A percentile compares a stretch with the other conserved stretches of the same genome.
Evolutionary conservation across 2,888 invertebrate genomes (phyloP).

Genomic region (Dione vanillae): DNA sequence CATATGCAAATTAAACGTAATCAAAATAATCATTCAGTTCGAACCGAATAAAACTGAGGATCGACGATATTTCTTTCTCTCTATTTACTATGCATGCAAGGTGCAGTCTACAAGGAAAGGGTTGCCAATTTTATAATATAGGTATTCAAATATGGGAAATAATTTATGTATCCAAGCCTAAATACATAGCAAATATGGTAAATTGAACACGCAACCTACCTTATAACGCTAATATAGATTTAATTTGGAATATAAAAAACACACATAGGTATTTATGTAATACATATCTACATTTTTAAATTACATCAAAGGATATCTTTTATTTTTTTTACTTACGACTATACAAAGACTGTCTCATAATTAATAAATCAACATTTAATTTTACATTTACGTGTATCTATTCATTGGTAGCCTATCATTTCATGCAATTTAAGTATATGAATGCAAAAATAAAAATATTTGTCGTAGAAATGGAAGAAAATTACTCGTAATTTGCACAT

Average conservation of each 20-base stretch:
- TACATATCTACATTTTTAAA: too few relatives aligned
- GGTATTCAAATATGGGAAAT: slow-evolving; percentile 70
- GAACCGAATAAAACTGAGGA: slow-evolving; percentile 61
- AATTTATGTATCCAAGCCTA: slow-evolving; percentile 2
- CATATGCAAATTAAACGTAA: slow-evolving; percentile 84
- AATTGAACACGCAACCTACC: slow-evolving; percentile 70
- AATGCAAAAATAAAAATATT: slow-evolving; percentile 16
- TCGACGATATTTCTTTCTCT: slow-evolving; percentile 61
- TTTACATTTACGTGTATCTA: neutral
- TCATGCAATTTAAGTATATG: slow-evolving; percentile 4
- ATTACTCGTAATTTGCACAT: neutral
- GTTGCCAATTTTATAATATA: slow-evolving; percentile 61
- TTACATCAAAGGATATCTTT: too few relatives aligned
- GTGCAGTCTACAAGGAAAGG: slow-evolving; percentile 60
- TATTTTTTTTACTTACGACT: too few relatives aligned
- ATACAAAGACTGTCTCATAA: neutral
- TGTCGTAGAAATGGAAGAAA: slow-evolving; percentile 1
- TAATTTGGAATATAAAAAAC: neutral
- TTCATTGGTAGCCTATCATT: slow-evolving; percentile 28
- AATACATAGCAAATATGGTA: slow-evolving; percentile 47
- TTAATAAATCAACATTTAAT: slow-evolving; percentile 6
- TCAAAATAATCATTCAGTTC: slow-evolving; percentile 82
- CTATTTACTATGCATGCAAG: slow-evolving; percentile 47
- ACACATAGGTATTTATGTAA: neutral
- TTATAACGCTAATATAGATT: slow-evolving; percentile 74